phyloP scores from a whole-genome alignment of 2,113 vertebrate genomes.

The Leptocoma aspasia region DNA sequence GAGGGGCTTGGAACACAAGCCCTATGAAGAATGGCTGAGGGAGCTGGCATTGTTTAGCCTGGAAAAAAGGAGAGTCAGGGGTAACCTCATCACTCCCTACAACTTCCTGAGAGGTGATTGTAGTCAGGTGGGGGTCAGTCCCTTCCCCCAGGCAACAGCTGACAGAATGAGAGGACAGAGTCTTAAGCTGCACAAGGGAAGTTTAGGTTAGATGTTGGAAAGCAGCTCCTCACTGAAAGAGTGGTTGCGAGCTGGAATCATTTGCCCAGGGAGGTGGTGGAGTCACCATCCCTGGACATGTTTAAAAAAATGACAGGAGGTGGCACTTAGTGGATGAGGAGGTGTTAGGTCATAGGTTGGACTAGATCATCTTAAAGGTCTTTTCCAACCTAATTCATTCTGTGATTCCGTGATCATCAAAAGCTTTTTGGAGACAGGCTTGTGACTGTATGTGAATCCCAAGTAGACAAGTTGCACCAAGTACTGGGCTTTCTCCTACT shows the following conservation, averaged over 20 bases:
- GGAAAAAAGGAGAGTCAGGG: background rate
- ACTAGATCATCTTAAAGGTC: background rate
- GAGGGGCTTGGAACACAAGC: background rate
- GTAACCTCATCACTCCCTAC: background rate
- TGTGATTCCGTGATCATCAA: background rate
- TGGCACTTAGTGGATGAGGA: background rate
- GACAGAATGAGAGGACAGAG: background rate
- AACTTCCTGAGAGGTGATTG: background rate
- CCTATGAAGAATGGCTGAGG: background rate
- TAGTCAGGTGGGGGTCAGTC: background rate
- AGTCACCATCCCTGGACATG: background rate
- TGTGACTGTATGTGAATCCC: background rate
- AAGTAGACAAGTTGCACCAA: background rate
- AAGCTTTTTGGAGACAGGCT: background rate
- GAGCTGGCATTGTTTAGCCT: background rate
- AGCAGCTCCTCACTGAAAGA: background rate
- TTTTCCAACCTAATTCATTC: background rate
- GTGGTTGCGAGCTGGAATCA: background rate
- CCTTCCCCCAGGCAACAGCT: background rate
- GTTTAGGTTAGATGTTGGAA: background rate
- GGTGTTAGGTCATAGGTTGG: background rate
- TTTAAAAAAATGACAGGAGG: background rate
- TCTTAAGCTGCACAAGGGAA: background rate
- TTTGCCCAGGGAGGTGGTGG: background rate
- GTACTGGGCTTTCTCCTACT: background rate